Evolutionary conservation across 2,888 invertebrate species (phyloP).

Genomic region (Sepiola atlantica): DNA sequence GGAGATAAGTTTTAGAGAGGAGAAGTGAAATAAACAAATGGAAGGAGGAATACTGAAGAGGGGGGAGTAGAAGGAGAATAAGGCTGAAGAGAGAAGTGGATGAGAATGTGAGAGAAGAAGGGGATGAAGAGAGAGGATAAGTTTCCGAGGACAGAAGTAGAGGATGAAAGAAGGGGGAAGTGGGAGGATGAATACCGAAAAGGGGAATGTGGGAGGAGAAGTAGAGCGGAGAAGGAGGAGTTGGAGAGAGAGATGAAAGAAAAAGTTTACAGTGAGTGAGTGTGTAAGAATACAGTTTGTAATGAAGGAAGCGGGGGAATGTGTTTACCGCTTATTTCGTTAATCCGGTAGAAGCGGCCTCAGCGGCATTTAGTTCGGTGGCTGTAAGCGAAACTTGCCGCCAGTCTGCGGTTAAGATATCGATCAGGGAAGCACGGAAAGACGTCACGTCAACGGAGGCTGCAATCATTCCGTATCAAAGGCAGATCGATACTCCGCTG

Average conservation of each 20-base stretch:
- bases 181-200: too few relatives aligned
- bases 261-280: not conserved
- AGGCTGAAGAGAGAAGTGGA: too few relatives aligned
- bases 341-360: not conserved
- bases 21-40: too few relatives aligned
- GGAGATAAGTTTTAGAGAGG: too few relatives aligned
- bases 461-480: conserved; percentile 6
- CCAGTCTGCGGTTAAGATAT: not conserved
- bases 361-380: not conserved
- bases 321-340: not conserved
- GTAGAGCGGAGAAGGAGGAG: not conserved
- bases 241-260: too few relatives aligned
- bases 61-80: not conserved
- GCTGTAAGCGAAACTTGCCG: not conserved
- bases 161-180: too few relatives aligned
- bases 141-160: not conserved
- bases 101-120: too few relatives aligned
- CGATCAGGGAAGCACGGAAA: conserved; percentile 32
- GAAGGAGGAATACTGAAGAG: too few relatives aligned
- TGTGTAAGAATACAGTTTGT: too few relatives aligned
- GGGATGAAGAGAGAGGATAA: not conserved
- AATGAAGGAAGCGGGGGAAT: not conserved
- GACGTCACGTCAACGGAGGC: conserved; percentile 32
- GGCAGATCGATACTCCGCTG: conserved; percentile 15
- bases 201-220: not conserved